Conservation (phyloP, 2,888 invertebrate genomes). For the Epistrophe grossulariae region DNA sequence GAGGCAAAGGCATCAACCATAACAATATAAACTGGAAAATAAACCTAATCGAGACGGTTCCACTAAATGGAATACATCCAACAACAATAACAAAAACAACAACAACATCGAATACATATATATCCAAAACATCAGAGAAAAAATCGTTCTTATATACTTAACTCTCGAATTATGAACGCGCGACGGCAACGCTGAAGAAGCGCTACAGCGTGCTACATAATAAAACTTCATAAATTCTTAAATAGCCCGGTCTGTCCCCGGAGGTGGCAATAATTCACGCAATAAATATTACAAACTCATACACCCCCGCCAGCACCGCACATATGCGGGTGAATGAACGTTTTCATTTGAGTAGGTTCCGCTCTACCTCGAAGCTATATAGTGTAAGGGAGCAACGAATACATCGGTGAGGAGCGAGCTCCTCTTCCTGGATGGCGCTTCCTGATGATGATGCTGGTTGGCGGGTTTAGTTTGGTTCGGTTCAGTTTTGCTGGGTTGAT, state of each 20-base stretch:
- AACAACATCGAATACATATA: background rate
- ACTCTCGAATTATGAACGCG: slow-evolving; percentile 39
- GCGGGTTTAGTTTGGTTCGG: slow-evolving; percentile 10
- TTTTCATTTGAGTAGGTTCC: slow-evolving; percentile 68
- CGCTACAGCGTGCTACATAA: slow-evolving; percentile 61
- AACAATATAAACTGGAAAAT: slow-evolving; percentile 71
- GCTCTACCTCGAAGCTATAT: slow-evolving; percentile 11
- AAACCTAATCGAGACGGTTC: slow-evolving; percentile 70
- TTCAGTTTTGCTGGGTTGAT: background rate
- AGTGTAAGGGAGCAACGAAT: background rate
- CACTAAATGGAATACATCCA: slow-evolving; percentile 34
- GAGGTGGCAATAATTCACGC: slow-evolving; percentile 75
- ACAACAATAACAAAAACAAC: slow-evolving; percentile 6
- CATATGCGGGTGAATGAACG: slow-evolving; percentile 69
- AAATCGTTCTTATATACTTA: slow-evolving; percentile 5
- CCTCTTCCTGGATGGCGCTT: background rate
- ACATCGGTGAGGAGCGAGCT: background rate
- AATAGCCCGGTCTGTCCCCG: slow-evolving; percentile 74
- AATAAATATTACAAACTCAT: slow-evolving; percentile 71
- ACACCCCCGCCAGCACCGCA: slow-evolving; percentile 40
- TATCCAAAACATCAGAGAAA: background rate
- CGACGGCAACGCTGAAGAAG: slow-evolving; percentile 19
- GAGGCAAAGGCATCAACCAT: slow-evolving; percentile 56
- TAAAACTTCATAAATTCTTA: slow-evolving; percentile 76
- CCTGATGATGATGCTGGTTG: slow-evolving; percentile 22